Evolutionary conservation across 1,140 invertebrate genomes (phyloP).

Genomic region (Vollenhovia emeryi): DNA sequence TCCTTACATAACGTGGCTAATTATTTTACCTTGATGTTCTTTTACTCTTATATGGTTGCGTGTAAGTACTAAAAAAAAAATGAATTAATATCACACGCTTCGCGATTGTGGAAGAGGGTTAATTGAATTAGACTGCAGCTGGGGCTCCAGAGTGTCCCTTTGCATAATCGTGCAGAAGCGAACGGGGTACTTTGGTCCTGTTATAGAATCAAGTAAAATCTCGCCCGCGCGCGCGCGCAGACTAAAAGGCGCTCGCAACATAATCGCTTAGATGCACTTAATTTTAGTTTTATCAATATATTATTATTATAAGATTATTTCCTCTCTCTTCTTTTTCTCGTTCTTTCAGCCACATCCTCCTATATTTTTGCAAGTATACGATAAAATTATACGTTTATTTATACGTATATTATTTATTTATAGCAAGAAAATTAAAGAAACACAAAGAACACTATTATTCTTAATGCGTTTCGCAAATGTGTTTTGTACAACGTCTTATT

Average conservation of each 20-base stretch:
- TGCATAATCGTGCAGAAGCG: constrained; percentile 65
- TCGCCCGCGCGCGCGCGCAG: constrained; percentile 66
- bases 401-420: not conserved
- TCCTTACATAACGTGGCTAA: constrained; percentile 28
- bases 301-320: constrained; percentile 17
- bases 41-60: constrained; percentile 33
- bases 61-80: constrained; percentile 59
- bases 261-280: constrained; percentile 42
- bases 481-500: not conserved
- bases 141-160: constrained; percentile 67
- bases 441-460: not conserved
- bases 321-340: not conserved
- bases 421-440: not conserved
- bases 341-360: not conserved
- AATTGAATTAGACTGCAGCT: constrained; percentile 80
- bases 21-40: constrained; percentile 43
- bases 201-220: constrained; percentile 80
- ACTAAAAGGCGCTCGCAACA: constrained; percentile 71
- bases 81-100: constrained; percentile 74
- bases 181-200: constrained; percentile 73
- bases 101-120: constrained; percentile 75
- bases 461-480: not conserved
- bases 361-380: not conserved
- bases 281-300: constrained; percentile 21
- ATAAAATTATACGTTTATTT: not conserved